Base-by-base conservation (phyloP, 2,888 invertebrate genomes). In the Leptopilina drosophilae region DNA sequence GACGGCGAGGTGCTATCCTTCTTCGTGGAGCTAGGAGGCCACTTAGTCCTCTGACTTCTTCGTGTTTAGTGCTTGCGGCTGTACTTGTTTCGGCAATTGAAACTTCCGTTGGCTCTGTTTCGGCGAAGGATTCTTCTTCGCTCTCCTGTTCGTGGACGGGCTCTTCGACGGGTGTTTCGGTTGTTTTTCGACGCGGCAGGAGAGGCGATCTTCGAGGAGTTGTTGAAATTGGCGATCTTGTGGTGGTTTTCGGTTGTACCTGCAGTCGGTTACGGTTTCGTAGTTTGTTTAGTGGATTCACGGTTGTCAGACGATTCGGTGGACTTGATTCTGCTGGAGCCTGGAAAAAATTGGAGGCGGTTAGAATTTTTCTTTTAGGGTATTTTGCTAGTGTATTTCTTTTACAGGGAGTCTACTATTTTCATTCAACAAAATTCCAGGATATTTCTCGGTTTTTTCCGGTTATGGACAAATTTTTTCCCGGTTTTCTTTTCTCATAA, bases 1-100 rank as follows among this genome's bases (percentile, higher is more conserved):
- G 94, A 84, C 93, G 93, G 89, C 94, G 92, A 62, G 93, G 89
- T 46, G 94, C 94, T 87, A 96, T 93, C 89, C 96, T 94, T 88
- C 95, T 93, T 85, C 96, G 93, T 69, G 95, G 94, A 3, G 95
- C 95, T 73, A 96, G 92, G 53, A 96, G 93, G 62, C 96, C 95
- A 20, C 89, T 85, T 1, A 91, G 85, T 12, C 90, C 89, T 73
- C 90, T 83, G 20, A 88, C 86, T 77, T 91, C 91, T 53, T 91
- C 91, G 79, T 89, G 90, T 69, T 89, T 90, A 33, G 89, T 88
- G 14, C 83, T 81, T 2, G 80, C 69, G 7, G 83, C 77, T 49
- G 88, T 87, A 59, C 84, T 86, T 0, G 85, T 77, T 46, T 87
- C 85, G 2, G 84, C 80, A 14, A 85, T 80, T 14, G 82, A 78